Base-by-base conservation (phyloP, 2,888 invertebrate genomes). In the Chironomus tentans region DNA sequence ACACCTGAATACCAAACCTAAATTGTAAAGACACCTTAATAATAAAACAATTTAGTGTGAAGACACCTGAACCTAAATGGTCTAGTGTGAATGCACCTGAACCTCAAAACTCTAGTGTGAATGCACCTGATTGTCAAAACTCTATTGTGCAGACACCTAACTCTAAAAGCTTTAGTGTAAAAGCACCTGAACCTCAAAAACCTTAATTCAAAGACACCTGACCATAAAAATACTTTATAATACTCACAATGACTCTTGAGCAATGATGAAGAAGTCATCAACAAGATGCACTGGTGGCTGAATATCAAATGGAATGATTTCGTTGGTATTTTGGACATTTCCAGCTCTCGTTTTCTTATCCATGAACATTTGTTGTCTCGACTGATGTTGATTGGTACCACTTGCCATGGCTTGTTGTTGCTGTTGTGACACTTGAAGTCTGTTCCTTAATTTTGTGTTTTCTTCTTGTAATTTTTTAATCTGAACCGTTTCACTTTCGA, bases 231-330 rank as follows among this genome's bases (percentile, higher is more conserved):
- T n/a, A n/a, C n/a, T n/a, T n/a, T n/a, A 62, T 21, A 79, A 77
- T 21, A 65, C 65, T 22, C 80, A 82, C 76, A 82, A 82, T 22
- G 87, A 89, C 81, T 91, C 95, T 81, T 93, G 90, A 10, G 95
- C 94, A 78, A 95, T 92, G 22, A 93, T 92, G 81, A 92, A 94
- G 85, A 96, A 96, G 83, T 96, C 96, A 82, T 96, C 96, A 79
- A 95, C 91, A 50, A 96, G 87, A 77, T 94, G 94, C 6, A 90
- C 83, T 0, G 93, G 92, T 0, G 92, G 88, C 82, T 90, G 87
- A 80, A 92, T 83, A 83, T 89, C 84, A 82, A 88, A 83, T 80
- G 91, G 82, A 84, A 90, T 84, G 79, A 92, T 86, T 83, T 91
- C 81, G 83, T 86, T 80, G 79, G 88, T 78, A 84, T 85, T 80